Conservation (phyloP, 2,113 vertebrate species). For the Spheniscus mendiculus region DNA sequence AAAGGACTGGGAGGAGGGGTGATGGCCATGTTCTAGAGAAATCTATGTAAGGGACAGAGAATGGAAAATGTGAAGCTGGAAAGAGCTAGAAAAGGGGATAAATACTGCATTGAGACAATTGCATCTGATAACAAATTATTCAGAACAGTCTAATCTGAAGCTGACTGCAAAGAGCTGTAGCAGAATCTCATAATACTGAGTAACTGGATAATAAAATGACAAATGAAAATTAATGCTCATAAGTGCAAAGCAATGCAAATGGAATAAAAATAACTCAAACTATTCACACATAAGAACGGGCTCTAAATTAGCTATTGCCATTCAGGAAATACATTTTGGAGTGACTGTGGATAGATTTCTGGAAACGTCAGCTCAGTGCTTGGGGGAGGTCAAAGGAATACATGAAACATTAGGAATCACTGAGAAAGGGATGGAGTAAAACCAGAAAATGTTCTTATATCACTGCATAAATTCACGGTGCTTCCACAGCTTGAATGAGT, state of each 20-base stretch:
- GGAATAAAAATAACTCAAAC: constrained; percentile 24
- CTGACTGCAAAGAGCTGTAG: background rate
- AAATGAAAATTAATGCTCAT: constrained; percentile 42
- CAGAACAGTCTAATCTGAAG: background rate
- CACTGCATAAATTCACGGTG: background rate
- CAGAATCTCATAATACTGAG: background rate
- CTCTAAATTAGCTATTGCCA: background rate
- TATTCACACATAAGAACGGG: background rate
- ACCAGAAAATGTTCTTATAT: background rate
- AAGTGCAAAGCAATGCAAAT: constrained; percentile 21
- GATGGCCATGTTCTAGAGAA: constrained; percentile 18
- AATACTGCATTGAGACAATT: background rate
- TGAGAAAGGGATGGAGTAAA: background rate
- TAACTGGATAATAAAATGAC: constrained; percentile 16
- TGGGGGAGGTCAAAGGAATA: background rate
- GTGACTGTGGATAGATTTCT: background rate
- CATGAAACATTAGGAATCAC: background rate
- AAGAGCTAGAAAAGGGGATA: background rate
- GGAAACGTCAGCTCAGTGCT: background rate
- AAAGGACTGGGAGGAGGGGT: background rate
- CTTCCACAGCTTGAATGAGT: background rate
- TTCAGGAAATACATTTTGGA: constrained; percentile 13
- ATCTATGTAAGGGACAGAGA: background rate
- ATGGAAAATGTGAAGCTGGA: background rate
- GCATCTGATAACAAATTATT: background rate